Conservation (phyloP, 2,113 vertebrate genomes). For the Elaphurus davidianus region DNA sequence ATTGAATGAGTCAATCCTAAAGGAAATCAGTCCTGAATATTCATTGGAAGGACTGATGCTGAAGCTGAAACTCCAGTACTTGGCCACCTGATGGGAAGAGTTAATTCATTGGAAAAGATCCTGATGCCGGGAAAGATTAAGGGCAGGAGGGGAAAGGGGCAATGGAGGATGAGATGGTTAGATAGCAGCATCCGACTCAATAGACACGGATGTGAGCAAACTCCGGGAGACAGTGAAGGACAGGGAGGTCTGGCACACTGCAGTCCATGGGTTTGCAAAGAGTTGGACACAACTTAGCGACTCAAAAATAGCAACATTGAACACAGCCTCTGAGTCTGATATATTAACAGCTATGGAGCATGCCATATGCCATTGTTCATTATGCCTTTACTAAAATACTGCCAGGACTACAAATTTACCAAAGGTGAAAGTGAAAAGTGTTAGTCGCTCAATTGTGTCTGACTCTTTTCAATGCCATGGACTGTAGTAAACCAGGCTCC, state of each 20-base stretch:
- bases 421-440: neutral
- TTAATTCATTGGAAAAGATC: neutral
- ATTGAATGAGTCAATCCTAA: neutral
- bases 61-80: neutral
- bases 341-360: neutral
- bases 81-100: neutral
- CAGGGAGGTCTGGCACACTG: neutral
- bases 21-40: neutral
- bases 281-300: neutral
- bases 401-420: neutral
- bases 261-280: neutral
- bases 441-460: neutral
- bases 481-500: neutral
- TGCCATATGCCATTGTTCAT: fast-evolving
- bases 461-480: neutral
- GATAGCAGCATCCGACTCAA: neutral
- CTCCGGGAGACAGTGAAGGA: neutral
- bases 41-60: neutral
- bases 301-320: neutral
- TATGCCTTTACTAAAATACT: neutral
- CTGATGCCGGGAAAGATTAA: neutral
- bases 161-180: neutral
- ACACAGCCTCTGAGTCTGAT: neutral
- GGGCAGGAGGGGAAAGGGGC: neutral
- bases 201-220: neutral